Conservation (phyloP, 2,888 invertebrate species). For the Epsilonema sp. region DNA sequence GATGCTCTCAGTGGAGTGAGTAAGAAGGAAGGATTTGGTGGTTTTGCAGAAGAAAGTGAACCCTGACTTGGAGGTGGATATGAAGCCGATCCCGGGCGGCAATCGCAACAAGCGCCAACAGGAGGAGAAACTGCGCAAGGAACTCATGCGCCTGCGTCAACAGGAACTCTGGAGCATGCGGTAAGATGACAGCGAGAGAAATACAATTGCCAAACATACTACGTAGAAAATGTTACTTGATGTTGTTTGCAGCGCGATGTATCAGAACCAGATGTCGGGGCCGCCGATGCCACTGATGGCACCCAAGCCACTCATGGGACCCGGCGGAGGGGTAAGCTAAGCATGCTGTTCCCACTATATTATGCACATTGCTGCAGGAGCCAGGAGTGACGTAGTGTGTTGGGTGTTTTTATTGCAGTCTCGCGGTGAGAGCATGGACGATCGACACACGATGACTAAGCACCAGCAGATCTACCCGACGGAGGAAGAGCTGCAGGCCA, state of each 20-base stretch:
- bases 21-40: no score
- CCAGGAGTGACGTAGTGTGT: no score
- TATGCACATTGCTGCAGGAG: no score
- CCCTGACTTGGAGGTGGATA: slow-evolving; percentile 82
- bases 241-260: no score
- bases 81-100: slow-evolving; percentile 57
- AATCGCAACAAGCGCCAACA: slow-evolving; percentile 46
- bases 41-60: slow-evolving; percentile 44
- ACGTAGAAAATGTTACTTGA: no score
- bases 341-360: no score
- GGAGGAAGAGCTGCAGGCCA: slow-evolving; percentile 51
- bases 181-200: no score
- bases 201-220: no score
- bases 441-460: slow-evolving; percentile 76
- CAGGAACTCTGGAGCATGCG: slow-evolving; percentile 28
- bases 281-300: not conserved
- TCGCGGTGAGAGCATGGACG: slow-evolving; percentile 81
- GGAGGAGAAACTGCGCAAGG: slow-evolving; percentile 50
- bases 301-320: not conserved
- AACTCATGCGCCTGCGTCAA: slow-evolving; percentile 34
- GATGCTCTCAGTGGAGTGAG: no score
- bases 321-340: no score
- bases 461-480: slow-evolving; percentile 65
- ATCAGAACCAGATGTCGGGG: not conserved
- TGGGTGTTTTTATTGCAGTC: no score